Evolutionary conservation across 2,888 invertebrate species (phyloP), one percentile per base, ranked within the genome.

Genomic region (Drosophila mulleri): DNA sequence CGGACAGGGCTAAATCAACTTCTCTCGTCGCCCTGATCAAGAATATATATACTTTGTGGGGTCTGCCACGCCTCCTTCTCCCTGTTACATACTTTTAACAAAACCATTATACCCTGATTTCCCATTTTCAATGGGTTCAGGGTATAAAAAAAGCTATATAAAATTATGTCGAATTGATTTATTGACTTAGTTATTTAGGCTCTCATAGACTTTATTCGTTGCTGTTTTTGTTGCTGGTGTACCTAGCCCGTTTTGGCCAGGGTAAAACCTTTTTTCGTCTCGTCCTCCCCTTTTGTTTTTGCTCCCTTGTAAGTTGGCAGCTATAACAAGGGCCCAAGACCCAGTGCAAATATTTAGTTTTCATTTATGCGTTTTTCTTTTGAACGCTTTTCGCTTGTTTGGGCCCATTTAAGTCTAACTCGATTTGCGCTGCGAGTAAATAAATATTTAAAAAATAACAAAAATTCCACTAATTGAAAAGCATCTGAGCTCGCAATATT

Each of bases 91-190:
- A n/a, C n/a, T n/a, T n/a, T n/a, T n/a, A n/a, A n/a, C n/a, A n/a
- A n/a, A n/a, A n/a, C n/a, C n/a, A n/a, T n/a, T n/a, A n/a, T n/a
- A n/a, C n/a, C n/a, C n/a, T n/a, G n/a, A n/a, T n/a, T n/a, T n/a
- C n/a, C n/a, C n/a, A n/a, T n/a, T n/a, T n/a, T n/a, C n/a, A n/a
- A n/a, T n/a, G n/a, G n/a, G n/a, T n/a, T n/a, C n/a, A n/a, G n/a
- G n/a, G n/a, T n/a, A n/a, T n/a, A n/a, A 81, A 85, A 79, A 81
- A 85, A 68, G 70, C 81, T 65, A 72, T 75, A 74, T 60, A 72
- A 79, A 88, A 89, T 87, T 83, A 83, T 89, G 84, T 87, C 82
- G 81, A 87, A 89, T 89, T 87, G 89, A 87, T 87, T 88, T 87
- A 87, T 87, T 87, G 86, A 87, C 89, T 88, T 87, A 84, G 83